Conservation (phyloP, 2,888 invertebrate genomes). For the Caenorhabditis zanzibari region DNA sequence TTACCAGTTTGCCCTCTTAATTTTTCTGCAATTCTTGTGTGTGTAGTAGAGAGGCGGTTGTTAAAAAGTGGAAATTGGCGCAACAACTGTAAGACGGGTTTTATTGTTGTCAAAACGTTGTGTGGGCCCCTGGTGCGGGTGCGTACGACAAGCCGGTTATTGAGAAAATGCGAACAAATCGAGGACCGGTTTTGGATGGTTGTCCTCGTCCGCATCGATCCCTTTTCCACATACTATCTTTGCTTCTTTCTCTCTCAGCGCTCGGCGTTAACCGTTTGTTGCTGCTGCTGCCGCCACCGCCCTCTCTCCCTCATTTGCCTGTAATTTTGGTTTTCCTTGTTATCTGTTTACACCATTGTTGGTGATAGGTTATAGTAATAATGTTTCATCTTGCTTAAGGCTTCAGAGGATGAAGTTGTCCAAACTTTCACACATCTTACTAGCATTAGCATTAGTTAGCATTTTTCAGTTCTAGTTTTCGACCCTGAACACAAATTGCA, state of each 20-base stretch:
- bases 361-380: too few species aligned
- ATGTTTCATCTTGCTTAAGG: too few species aligned
- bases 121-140: slow-evolving; percentile 33
- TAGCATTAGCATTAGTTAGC: too few species aligned
- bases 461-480: too few species aligned
- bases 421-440: too few species aligned
- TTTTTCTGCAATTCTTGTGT: background rate
- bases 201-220: slow-evolving; percentile 23
- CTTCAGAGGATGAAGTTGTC: too few species aligned
- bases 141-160: slow-evolving; percentile 66
- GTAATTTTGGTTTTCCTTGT: slow-evolving; percentile 26
- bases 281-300: slow-evolving; percentile 5
- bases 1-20: too few species aligned
- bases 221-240: slow-evolving; percentile 48
- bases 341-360: background rate
- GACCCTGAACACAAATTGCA: too few species aligned
- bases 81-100: slow-evolving; percentile 64
- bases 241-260: slow-evolving; percentile 40
- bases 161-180: slow-evolving; percentile 67
- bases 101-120: slow-evolving; percentile 63
- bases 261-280: slow-evolving; percentile 8
- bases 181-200: slow-evolving; percentile 66
- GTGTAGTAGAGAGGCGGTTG: slow-evolving; percentile 17
- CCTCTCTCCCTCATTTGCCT: slow-evolving; percentile 36
- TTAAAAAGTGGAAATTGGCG: slow-evolving; percentile 50